These are phyloP conservation scores for Acropternis orthonyx DNA, from an alignment of 2,797 vertebrate species.

Conservation along the genomic window DNA sequence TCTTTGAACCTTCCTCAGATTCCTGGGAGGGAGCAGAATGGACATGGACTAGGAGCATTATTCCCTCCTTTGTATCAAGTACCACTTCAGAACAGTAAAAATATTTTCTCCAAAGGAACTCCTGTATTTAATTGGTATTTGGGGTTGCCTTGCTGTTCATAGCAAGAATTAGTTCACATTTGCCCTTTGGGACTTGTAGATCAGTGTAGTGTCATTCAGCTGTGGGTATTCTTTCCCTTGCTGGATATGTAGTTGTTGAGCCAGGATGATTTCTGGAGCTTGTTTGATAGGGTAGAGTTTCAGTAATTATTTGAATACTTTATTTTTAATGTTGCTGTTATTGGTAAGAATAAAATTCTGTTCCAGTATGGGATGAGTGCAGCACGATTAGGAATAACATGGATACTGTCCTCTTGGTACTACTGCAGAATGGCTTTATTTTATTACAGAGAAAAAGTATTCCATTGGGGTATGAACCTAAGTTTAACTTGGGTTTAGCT, in stretches of 20 bases:
- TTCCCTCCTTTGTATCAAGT: not conserved
- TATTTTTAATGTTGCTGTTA: not conserved
- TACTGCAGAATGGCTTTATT: not conserved
- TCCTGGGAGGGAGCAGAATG: not conserved
- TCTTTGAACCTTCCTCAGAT: not conserved
- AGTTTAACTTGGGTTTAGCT: constrained; percentile 1
- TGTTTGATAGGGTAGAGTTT: not conserved
- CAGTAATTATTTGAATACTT: not conserved
- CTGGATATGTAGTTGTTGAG: not conserved
- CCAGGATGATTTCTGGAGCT: not conserved
- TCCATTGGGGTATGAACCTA: not conserved
- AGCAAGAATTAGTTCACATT: not conserved
- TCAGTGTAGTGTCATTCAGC: not conserved
- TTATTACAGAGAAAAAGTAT: not conserved
- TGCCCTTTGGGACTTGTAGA: not conserved
- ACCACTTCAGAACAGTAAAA: not conserved
- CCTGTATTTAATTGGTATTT: not conserved
- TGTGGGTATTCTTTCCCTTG: not conserved
- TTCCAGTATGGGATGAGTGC: not conserved
- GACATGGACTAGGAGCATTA: not conserved
- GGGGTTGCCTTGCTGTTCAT: not conserved
- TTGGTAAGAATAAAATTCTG: not conserved
- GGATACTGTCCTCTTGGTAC: not conserved
- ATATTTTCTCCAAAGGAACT: not conserved
- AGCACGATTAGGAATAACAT: not conserved